Evolutionary conservation across 2,888 invertebrate genomes (phyloP).

Genomic region (Ormyrus rosae): DNA sequence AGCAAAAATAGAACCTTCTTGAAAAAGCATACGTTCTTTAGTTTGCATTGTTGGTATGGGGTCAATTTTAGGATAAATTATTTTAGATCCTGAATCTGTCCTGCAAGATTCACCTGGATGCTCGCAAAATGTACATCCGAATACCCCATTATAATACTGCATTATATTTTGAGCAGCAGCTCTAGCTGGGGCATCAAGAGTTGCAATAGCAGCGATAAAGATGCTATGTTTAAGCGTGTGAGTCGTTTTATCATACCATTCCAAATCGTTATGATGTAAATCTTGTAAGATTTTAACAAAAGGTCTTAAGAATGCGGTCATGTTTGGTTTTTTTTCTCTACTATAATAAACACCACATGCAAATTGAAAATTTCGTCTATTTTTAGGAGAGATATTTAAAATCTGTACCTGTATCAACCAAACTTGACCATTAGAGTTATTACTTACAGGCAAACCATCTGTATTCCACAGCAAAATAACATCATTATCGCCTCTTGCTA

Average conservation of each 20-base stretch:
- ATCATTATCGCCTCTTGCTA: slow-evolving; percentile 29
- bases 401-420: slow-evolving; percentile 46
- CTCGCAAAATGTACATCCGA: no score
- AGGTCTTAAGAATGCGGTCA: slow-evolving; percentile 31
- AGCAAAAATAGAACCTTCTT: background rate
- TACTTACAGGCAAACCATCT: slow-evolving; percentile 42
- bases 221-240: background rate
- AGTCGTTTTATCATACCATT: background rate
- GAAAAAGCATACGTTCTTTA: background rate
- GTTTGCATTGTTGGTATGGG: background rate
- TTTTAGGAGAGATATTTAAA: slow-evolving; percentile 34
- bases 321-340: slow-evolving; percentile 38
- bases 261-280: background rate
- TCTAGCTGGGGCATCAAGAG: no score
- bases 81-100: background rate
- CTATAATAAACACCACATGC: slow-evolving; percentile 44
- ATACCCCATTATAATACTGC: no score
- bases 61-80: background rate
- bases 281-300: slow-evolving; percentile 5
- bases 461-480: slow-evolving; percentile 45
- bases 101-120: no score
- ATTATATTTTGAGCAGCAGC: no score
- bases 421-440: background rate
- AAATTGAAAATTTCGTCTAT: slow-evolving; percentile 3
- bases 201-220: background rate